Conservation (phyloP, 2,797 vertebrate genomes). For the Eulemur coronatus region DNA sequence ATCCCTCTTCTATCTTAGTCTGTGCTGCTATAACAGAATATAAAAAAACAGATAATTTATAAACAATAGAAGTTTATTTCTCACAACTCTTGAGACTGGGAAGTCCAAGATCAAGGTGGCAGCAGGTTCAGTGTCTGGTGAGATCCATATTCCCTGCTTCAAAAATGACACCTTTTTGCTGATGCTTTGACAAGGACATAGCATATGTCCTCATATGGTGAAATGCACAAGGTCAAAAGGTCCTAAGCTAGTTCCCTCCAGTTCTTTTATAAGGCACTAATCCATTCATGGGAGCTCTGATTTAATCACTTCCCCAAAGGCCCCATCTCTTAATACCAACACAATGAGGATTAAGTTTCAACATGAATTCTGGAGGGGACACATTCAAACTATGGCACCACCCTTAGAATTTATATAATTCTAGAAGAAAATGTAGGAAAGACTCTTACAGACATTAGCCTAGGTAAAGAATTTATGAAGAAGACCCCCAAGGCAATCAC, state of each 20-base stretch:
- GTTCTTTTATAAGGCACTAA: not conserved
- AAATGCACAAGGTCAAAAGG: not conserved
- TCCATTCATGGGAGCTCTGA: not conserved
- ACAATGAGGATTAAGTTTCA: not conserved
- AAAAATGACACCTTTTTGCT: not conserved
- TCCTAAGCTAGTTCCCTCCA: not conserved
- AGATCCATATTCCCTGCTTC: not conserved
- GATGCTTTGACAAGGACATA: not conserved
- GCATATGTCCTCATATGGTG: not conserved
- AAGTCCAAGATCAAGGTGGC: not conserved
- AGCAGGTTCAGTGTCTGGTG: not conserved
- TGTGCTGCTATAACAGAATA: not conserved
- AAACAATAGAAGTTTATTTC: not conserved
- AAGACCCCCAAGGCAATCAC: too few relatives aligned
- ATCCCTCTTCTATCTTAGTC: not conserved
- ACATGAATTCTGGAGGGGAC: not conserved
- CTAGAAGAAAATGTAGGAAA: too few relatives aligned
- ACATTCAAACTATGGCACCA: not conserved
- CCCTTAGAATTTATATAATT: not conserved
- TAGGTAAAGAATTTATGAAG: too few relatives aligned
- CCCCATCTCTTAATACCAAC: not conserved
- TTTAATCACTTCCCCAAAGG: not conserved
- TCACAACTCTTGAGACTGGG: not conserved
- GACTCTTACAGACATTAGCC: too few relatives aligned
- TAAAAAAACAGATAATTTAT: not conserved